Base-by-base conservation (phyloP, 2,888 invertebrate genomes). In the Orthosia gothica region DNA sequence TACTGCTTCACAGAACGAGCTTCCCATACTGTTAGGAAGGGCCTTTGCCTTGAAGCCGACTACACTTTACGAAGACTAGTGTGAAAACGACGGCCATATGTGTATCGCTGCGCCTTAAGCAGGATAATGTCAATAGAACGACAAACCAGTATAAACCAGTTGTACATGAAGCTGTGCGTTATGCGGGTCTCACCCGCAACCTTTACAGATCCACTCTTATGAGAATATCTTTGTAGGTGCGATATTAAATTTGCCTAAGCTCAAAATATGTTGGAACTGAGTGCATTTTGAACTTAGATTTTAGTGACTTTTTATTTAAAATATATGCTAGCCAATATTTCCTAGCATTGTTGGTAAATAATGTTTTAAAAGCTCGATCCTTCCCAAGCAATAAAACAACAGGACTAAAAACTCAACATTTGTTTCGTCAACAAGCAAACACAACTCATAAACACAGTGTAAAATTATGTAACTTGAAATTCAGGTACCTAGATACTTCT, bases 131-230 rank as follows among this genome's bases (percentile, higher is more conserved):
- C 63, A 59, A 76, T 52, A 70, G 18, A 26, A 40, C 16, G n/a
- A 67, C n/a, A n/a, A n/a, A n/a, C n/a, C n/a, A n/a, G n/a, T n/a
- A 67, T 69, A 55, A 81, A 66, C 58, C 32, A 68, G 54, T 50
- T 18, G n/a, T 61, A 50, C 58, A 67, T 62, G 20, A 50, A 73
- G 68, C 65, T 66, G 57, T 54, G 49, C 47, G 26, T 64, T 49
- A 69, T 72, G 49, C 66, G 71, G 68, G 71, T 66, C 26, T 62
- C 40, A 62, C 5, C 20, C 55, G 15, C 50, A 52, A 59, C 62
- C 58, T 63, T 70, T 81, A 20, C 13, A 63, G 55, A 76, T 75
- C 55, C 32, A 65, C 58, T 63, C 61, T 40, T 58, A 40, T 20
- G 47, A 74, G 47, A 64, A 72, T 78, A 64, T 71, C 52, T 69